A percentile compares a stretch with the other conserved stretches of the same genome.
Conservation (phyloP, 1,140 invertebrate species). For the Caenorhabditis brenneri region DNA sequence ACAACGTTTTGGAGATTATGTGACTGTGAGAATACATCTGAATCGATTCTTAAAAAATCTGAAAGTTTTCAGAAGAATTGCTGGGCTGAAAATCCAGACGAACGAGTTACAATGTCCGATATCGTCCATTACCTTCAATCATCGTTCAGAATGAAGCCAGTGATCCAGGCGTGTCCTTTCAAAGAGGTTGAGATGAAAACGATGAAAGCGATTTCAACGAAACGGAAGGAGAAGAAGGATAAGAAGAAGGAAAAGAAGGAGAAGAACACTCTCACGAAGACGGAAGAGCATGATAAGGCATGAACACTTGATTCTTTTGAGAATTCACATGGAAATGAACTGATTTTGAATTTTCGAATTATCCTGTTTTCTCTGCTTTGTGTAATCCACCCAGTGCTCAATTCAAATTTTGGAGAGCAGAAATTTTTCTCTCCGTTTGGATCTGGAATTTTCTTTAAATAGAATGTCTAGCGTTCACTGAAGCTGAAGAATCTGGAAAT, state of each 20-base stretch:
- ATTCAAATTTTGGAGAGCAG: no score
- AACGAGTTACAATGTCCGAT: constrained; percentile 22
- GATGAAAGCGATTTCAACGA: background rate
- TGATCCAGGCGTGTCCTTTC: background rate
- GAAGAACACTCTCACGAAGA: background rate
- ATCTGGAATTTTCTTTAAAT: no score
- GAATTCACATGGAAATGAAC: no score
- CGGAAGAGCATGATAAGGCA: background rate
- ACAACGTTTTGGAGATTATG: background rate
- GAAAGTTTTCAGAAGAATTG: constrained; percentile 19
- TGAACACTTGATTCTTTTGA: no score
- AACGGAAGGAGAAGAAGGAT: background rate
- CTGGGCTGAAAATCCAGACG: constrained; percentile 46
- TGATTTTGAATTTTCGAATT: no score
- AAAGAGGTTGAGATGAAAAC: background rate
- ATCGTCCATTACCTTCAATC: constrained; percentile 6
- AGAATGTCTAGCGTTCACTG: no score
- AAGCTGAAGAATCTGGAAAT: no score
- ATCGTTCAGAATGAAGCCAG: background rate
- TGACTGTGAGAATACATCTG: background rate
- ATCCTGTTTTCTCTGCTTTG: no score
- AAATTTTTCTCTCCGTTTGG: no score
- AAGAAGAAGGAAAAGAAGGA: background rate
- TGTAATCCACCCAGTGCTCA: no score
- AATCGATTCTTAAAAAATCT: background rate